Evolutionary conservation across 1,140 invertebrate species (phyloP), one percentile per base, ranked within the genome.

Genomic region (Drosophila athabasca): DNA sequence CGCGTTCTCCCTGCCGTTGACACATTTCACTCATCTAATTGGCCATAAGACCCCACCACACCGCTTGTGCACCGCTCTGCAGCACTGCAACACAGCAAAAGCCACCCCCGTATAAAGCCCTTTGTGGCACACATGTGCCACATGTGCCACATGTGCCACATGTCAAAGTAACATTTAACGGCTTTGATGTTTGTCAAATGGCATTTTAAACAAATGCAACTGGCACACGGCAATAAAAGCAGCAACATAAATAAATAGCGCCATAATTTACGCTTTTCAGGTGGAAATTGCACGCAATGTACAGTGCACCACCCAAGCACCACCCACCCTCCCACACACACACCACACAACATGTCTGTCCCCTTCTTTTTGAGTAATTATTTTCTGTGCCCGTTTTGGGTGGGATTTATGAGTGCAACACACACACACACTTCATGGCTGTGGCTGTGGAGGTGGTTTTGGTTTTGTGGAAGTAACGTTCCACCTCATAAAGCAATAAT

Each of bases 241-340:
- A 44, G 26, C 24, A 66, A 55, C 58, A 61, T 74, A 46, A 50
- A 51, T 61, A 60, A 75, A 70, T 70, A 50, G 45, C 35, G 41
- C 46, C 49, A 65, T 66, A 68, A 76, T 84, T 76, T 84, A 45
- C 72, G 74, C 66, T 53, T 84, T 79, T 79, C 58, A 76, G 60
- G 57, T 79, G 76, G 50, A 67, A 79, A 79, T 65, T 79, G 62
- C 72, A 72, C 62, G 79, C 62, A 81, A 73, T 49, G 59, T 49
- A 31, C 29, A 31, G 31, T 1, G 50, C 26, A 19, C 17, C 17
- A 19, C 17, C 17, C 17, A 19, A 19, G 17, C 17, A 19, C 17
- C 17, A 19, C 17, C 17, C 17, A 19, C 48, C 11, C 24, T 4
- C 24, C 24, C 24, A 22, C 22, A 22, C 22, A 22, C 22, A 22